Evolutionary conservation across 2,797 vertebrate genomes (phyloP), one percentile per base, ranked within the genome.

Genomic region (Trematomus bernacchii): DNA sequence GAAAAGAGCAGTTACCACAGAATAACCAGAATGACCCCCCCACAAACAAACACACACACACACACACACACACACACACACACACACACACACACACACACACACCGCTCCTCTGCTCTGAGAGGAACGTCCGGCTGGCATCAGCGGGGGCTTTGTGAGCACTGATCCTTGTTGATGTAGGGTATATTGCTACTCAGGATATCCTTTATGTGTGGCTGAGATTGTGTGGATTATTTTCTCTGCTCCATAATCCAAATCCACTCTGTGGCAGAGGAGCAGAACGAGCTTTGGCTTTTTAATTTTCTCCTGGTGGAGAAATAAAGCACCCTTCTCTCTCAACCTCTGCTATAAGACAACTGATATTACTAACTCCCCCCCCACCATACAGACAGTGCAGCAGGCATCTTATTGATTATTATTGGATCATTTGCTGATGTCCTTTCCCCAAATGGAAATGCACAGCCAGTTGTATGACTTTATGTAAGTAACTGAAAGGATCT

Each of bases 141-240:
- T 89, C 77, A 88, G 79, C 77, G 0, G 46, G 23, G 70, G 46
- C 71, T 91, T 89, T 89, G 82, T 91, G 82, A 8, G 6, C 11
- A 4, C 19, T 70, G 59, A 62, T 85, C 83, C 71, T 87, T 89
- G 91, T 92, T 88, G 77, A 66, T 46, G 16, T 66, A 27, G 80
- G 33, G 71, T 85, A 90, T 86, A 85, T 78, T 90, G 79, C 80
- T 51, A 81, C 85, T 88, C 91, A 91, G 89, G 91, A 92, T 87
- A 76, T 91, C 89, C 88, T 91, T 88, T 89, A 71, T 89, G 76
- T 84, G 73, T 40, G 71, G 66, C 77, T 83, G 86, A 85, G 79
- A 23, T 23, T 23, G 23, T 23, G 23, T 73, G 84, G 86, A 87
- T 90, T 85, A 89, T 86, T 74, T 89, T 85, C 72, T 72, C 60